Conservation (phyloP, 2,888 invertebrate species). For the Microplitis deprimator region DNA sequence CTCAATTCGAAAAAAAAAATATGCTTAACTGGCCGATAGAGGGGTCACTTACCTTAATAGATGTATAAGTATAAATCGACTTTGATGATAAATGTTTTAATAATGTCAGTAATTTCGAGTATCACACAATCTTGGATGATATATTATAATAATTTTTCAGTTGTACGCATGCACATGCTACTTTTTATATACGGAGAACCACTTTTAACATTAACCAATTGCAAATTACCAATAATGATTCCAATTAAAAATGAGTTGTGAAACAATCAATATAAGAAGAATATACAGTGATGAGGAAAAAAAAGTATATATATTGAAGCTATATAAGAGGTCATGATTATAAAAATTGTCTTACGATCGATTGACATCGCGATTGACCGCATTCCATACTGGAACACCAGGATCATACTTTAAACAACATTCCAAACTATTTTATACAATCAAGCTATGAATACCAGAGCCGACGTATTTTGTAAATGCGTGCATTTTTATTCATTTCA, state of each 20-base stretch:
- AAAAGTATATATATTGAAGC: slow-evolving; percentile 19
- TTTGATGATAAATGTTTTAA: background rate
- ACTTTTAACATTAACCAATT: background rate
- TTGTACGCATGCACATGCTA: slow-evolving; percentile 10
- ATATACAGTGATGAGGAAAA: background rate
- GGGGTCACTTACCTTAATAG: too few species aligned
- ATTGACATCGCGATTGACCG: slow-evolving; percentile 40
- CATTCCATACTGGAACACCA: slow-evolving; percentile 40
- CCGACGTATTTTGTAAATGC: slow-evolving; percentile 30
- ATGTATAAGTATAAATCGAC: slow-evolving; percentile 26
- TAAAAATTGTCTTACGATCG: slow-evolving; percentile 28
- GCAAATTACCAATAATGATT: slow-evolving; percentile 23
- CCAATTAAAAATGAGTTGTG: slow-evolving; percentile 25
- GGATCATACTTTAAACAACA: slow-evolving; percentile 39
- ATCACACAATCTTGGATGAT: background rate
- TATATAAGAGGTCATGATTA: slow-evolving; percentile 1
- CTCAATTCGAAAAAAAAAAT: too few species aligned
- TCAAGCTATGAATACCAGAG: slow-evolving; percentile 14
- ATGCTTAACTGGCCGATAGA: too few species aligned
- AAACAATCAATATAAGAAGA: background rate
- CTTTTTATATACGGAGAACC: background rate
- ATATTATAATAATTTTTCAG: background rate
- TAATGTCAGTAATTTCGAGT: background rate
- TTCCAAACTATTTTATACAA: slow-evolving; percentile 8
- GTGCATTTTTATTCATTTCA: slow-evolving; percentile 1